phyloP scores from a whole-genome alignment of 2,888 invertebrate species.

The Epinotia demarniana region DNA sequence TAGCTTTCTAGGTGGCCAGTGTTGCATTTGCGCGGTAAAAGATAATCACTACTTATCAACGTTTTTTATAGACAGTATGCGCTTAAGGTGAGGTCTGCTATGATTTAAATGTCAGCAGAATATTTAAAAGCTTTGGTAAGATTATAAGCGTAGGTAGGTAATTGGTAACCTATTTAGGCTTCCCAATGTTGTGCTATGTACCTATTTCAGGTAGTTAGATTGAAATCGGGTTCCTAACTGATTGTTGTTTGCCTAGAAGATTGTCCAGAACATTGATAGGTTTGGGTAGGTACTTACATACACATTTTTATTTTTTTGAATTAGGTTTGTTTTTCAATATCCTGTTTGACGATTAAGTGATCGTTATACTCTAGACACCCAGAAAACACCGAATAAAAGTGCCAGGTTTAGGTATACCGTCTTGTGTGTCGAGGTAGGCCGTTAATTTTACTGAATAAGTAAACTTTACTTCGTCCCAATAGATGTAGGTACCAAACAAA shows the following conservation, averaged over 20 bases:
- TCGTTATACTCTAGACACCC: too few species aligned
- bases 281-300: too few species aligned
- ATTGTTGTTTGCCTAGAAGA: too few species aligned
- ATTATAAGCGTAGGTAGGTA: constrained; percentile 9
- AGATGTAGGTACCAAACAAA: not conserved
- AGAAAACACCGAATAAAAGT: too few species aligned
- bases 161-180: not conserved
- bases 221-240: not conserved
- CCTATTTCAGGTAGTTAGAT: not conserved
- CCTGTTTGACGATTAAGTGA: too few species aligned
- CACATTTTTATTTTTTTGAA: too few species aligned
- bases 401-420: too few species aligned
- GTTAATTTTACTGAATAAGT: not conserved
- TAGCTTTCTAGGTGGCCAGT: constrained; percentile 48
- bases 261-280: too few species aligned
- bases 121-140: constrained; percentile 37
- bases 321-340: too few species aligned
- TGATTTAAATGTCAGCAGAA: constrained; percentile 33
- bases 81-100: constrained; percentile 22
- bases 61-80: constrained; percentile 10
- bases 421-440: too few species aligned
- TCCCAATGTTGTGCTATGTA: not conserved
- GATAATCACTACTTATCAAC: not conserved
- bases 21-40: constrained; percentile 21
- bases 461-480: not conserved